Evolutionary conservation across 2,888 invertebrate genomes (phyloP), one percentile per base, ranked within the genome.

Genomic region (Ashinkailepas kermadecensis): DNA sequence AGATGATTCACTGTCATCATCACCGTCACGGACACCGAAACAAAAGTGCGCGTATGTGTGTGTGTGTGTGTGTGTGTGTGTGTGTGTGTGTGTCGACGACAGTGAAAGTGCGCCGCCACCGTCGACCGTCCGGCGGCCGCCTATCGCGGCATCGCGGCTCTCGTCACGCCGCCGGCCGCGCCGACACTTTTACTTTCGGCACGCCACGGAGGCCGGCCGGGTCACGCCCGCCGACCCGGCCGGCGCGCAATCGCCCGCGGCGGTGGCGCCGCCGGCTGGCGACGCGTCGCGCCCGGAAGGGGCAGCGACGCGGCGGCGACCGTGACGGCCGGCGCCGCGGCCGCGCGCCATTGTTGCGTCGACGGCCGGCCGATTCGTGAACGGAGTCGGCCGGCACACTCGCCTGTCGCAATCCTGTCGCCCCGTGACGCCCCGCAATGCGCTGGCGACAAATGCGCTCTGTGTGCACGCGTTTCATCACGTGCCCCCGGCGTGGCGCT

Each of bases 181-280:
- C 39, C 39, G 25, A 7, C 54, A 65, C 58, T 62, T 65, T 80
- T 62, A 67, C 67, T 67, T 67, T 67, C 67, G 67, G n/a, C 67
- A 25, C 67, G 67, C 9, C 25, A 25, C 18, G 18, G 62, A 62
- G 13, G 65, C 25, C 25, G 67, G 23, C 23, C n/a, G 65, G 65
- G 67, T 23, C 67, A 67, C 67, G 67, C 4, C 25, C 12, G 12
- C 25, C 13, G 67, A 25, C 67, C 25, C 25, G n/a, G 23, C 10
- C n/a, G n/a, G 65, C 23, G n/a, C 65, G 65, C 65, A n/a, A n/a
- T 23, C 65, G n/a, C 10, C n/a, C 23, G n/a, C 9, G 7, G n/a
- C 62, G 62, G 3, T 18, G 13, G 62, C 62, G 62, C 13, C 62
- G 18, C 12, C 18, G 62, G 62, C 62, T 13, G 62, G 62, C 62